Evolutionary conservation across 2,888 invertebrate genomes (phyloP).

Genomic region (Ptycholaimellus sp.): DNA sequence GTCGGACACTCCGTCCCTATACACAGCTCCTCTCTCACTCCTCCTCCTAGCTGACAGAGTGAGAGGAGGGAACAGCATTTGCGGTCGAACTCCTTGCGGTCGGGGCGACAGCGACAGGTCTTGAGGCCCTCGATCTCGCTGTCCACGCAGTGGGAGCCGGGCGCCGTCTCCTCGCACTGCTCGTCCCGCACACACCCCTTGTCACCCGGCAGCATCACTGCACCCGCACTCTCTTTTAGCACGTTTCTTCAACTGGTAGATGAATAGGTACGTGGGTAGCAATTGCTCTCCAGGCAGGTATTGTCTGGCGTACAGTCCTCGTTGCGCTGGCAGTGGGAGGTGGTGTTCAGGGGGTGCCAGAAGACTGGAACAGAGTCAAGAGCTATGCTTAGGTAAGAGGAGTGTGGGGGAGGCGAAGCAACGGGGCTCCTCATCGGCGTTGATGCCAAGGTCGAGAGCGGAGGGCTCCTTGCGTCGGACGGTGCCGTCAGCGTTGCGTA

Average conservation of each 20-base stretch:
- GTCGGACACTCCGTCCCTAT: no score
- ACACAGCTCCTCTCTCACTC: no score
- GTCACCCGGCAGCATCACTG: neutral
- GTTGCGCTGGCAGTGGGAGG: neutral
- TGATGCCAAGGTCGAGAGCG: neutral
- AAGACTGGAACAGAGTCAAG: neutral
- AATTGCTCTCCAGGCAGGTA: slow-evolving; percentile 1
- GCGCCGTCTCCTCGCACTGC: neutral
- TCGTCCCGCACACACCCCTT: neutral
- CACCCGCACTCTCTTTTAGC: neutral
- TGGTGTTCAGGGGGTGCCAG: neutral
- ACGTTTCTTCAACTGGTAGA: neutral
- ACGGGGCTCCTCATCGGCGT: neutral
- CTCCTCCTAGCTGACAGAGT: no score
- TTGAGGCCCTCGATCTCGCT: no score
- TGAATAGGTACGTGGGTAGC: slow-evolving; percentile 1
- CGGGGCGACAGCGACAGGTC: no score
- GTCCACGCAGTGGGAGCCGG: neutral
- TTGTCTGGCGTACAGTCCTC: slow-evolving; percentile 4
- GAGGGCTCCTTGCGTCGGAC: neutral
- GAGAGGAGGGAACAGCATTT: no score
- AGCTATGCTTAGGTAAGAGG: neutral
- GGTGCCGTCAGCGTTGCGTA: neutral
- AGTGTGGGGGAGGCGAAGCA: neutral
- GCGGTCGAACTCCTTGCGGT: no score